phyloP scores from a whole-genome alignment of 1,140 invertebrate genomes.

The Drosophila repleta region DNA sequence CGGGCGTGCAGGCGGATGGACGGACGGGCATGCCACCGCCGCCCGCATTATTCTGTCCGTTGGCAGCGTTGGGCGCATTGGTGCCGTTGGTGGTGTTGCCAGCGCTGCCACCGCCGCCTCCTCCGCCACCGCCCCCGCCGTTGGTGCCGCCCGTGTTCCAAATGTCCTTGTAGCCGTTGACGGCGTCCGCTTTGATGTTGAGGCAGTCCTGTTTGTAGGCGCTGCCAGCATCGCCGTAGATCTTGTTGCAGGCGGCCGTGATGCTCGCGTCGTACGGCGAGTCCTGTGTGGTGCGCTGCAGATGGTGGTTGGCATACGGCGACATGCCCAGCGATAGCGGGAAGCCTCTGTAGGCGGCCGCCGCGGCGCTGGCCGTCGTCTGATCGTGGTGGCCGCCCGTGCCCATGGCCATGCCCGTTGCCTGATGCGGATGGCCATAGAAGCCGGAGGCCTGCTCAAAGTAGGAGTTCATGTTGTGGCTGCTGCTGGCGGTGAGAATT shows the following conservation, averaged over 20 bases:
- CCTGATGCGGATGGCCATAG: slow-evolving; percentile 94
- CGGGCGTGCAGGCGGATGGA: slow-evolving; percentile 93
- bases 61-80: slow-evolving; percentile 83
- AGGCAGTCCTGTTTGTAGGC: slow-evolving; percentile 84
- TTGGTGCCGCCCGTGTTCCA: slow-evolving; percentile 88
- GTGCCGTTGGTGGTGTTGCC: slow-evolving; percentile 73
- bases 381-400: slow-evolving; percentile 89
- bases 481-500: slow-evolving; percentile 83
- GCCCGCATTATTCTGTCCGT: slow-evolving; percentile 86
- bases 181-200: slow-evolving; percentile 85
- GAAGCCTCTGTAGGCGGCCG: slow-evolving; percentile 91
- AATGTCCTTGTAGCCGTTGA: slow-evolving; percentile 86
- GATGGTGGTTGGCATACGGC: slow-evolving; percentile 93
- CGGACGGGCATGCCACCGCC: slow-evolving; percentile 86
- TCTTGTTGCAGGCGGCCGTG: slow-evolving; percentile 91
- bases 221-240: slow-evolving; percentile 81
- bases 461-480: slow-evolving; percentile 93
- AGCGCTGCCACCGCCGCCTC: slow-evolving; percentile 73
- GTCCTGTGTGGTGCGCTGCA: slow-evolving; percentile 92
- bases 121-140: slow-evolving; percentile 64
- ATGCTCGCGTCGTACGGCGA: slow-evolving; percentile 95
- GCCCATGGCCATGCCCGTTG: slow-evolving; percentile 85
- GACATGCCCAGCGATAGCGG: slow-evolving; percentile 93
- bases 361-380: slow-evolving; percentile 86
- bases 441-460: slow-evolving; percentile 95